Evolutionary conservation across 2,797 vertebrate species (phyloP), one percentile per base, ranked within the genome.

Genomic region (Denticeps clupeoides): DNA sequence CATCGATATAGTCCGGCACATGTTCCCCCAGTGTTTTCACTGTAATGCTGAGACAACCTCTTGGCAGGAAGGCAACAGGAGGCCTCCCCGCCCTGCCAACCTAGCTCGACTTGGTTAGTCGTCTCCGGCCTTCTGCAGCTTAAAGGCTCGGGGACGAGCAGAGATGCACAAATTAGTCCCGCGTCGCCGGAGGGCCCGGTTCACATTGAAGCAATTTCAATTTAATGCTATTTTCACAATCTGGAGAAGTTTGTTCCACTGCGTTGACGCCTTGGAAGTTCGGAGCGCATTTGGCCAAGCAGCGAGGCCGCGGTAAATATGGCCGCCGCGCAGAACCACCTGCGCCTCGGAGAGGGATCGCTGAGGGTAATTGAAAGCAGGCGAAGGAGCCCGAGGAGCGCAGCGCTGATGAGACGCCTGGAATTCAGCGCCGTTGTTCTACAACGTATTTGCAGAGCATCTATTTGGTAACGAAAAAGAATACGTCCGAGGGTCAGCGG

Each of bases 181-280:
- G 45, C 37, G 42, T 51, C 9, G 9, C 12, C 11, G 9, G 6
- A 27, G 4, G 1, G n/a, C n/a, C n/a, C 18, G 25, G 5, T 12
- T 32, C 50, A 48, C 25, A 49, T 26, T 59, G 56, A 53, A 53
- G 51, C 47, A 29, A 53, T 53, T 49, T 59, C 12, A 45, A 42
- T 50, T 23, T 45, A 44, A 69, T 74, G 71, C 65, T 73, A 71
- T 71, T 73, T 72, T 68, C 69, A 67, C 70, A 72, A 63, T 65
- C 65, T 63, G 60, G 63, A 60, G 63, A 58, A 58, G 61, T 62
- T 62, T 52, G 53, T 67, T 73, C 59, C 51, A 57, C 71, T 71
- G 75, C 76, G 65, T 46, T 53, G 54, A 51, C 38, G 32, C 37
- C 49, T n/a, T 35, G 35, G 53, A 45, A 49, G 45, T 38, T 60